Conservation (phyloP, 2,797 vertebrate species). For the Channallabes apus region DNA sequence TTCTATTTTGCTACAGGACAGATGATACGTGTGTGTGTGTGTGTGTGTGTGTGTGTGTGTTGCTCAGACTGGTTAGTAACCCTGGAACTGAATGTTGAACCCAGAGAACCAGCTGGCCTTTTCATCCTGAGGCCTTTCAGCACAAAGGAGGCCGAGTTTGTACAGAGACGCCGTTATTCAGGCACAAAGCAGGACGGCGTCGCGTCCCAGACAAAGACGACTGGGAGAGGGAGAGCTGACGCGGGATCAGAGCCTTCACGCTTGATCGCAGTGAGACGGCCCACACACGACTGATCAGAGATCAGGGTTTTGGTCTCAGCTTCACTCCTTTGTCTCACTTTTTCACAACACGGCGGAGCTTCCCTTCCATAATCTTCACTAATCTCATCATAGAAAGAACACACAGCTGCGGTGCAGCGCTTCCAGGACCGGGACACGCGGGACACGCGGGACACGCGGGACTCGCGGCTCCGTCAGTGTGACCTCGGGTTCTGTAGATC, state of each 20-base stretch:
- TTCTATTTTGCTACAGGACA: not conserved
- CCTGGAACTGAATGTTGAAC: constrained; percentile 40
- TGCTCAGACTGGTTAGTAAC: constrained; percentile 46
- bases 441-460: too few relatives aligned
- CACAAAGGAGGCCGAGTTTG: constrained; percentile 43
- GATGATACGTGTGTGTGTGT: too few relatives aligned
- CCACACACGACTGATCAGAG: not conserved
- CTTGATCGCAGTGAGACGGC: not conserved
- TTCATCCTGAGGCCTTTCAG: constrained; percentile 52
- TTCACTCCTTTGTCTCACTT: not conserved
- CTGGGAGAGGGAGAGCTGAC: not conserved
- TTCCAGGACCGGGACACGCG: not conserved
- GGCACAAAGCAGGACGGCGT: constrained; percentile 52
- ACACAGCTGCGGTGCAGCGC: not conserved
- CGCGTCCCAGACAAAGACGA: constrained; percentile 25
- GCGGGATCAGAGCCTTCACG: not conserved
- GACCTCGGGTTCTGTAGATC: not conserved
- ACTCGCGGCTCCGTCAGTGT: too few relatives aligned
- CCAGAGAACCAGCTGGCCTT: constrained; percentile 51
- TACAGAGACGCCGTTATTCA: constrained; percentile 56
- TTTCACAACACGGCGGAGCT: not conserved
- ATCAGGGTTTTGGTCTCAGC: not conserved
- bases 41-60: constrained; percentile 6
- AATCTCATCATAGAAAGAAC: not conserved
- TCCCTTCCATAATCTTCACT: not conserved